These are phyloP conservation scores for Dinocampus coccinellae DNA, from an alignment of 2,888 invertebrate species.

Conservation along the genomic window DNA sequence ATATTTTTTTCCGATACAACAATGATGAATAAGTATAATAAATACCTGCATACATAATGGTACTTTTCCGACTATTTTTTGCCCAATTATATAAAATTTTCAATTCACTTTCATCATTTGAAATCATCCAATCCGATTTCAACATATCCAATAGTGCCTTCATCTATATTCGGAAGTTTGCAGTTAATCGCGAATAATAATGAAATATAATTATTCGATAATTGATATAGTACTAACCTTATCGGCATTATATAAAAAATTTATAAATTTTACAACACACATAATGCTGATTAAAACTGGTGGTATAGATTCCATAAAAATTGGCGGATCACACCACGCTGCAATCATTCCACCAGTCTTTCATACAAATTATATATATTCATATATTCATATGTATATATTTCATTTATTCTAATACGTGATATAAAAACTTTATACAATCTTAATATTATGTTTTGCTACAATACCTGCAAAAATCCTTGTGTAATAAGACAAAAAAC, in stretches of 20 bases:
- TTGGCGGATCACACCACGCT: slow-evolving; percentile 41
- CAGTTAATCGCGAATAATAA: not conserved
- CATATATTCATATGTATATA: no score
- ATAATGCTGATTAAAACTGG: slow-evolving; percentile 40
- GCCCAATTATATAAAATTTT: slow-evolving; percentile 40
- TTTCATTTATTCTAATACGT: not conserved
- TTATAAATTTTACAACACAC: slow-evolving; percentile 42
- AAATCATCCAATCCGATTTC: slow-evolving; percentile 37
- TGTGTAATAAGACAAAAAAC: slow-evolving; percentile 44
- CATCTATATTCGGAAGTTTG: slow-evolving; percentile 35
- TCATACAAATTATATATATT: slow-evolving; percentile 10
- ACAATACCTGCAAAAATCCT: slow-evolving; percentile 47
- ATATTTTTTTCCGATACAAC: not conserved
- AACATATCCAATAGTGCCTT: slow-evolving; percentile 34
- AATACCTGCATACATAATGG: slow-evolving; percentile 43
- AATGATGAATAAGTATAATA: not conserved
- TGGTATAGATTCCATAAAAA: slow-evolving; percentile 45
- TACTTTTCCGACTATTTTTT: slow-evolving; percentile 36
- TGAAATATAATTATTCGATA: not conserved
- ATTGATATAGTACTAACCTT: slow-evolving; percentile 33
- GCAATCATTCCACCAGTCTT: slow-evolving; percentile 46
- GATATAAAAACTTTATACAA: not conserved
- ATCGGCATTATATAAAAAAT: slow-evolving; percentile 40
- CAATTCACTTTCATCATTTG: slow-evolving; percentile 29
- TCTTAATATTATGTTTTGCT: not conserved